Conservation (phyloP, 2,888 invertebrate species). For the Apotomis betuletana region DNA sequence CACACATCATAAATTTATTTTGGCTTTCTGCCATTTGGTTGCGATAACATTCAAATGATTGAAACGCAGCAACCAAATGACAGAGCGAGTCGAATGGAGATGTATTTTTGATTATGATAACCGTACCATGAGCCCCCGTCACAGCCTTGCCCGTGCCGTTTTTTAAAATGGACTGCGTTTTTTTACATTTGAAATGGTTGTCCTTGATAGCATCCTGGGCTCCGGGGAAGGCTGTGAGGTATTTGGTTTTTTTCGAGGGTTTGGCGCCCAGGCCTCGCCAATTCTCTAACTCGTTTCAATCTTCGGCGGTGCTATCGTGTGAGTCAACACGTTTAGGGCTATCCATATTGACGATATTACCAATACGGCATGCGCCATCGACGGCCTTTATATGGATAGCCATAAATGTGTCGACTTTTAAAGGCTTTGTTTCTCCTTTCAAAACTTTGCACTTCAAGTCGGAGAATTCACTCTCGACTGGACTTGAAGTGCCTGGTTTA, state of each 20-base stretch:
- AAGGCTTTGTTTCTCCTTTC: slow-evolving; percentile 2
- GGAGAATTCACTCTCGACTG: slow-evolving; percentile 1
- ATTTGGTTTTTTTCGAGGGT: too few relatives aligned
- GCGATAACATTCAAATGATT: neutral
- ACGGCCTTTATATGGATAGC: slow-evolving; percentile 1
- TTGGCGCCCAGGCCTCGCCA: too few relatives aligned
- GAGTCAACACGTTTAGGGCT: too few relatives aligned
- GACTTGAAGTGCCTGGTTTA: slow-evolving; percentile 7
- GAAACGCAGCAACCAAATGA: neutral
- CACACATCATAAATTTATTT: neutral
- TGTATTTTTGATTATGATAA: neutral
- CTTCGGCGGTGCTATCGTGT: too few relatives aligned
- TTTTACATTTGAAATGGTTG: too few relatives aligned
- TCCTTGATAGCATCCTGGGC: too few relatives aligned
- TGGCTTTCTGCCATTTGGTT: neutral
- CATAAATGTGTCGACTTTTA: slow-evolving; percentile 3
- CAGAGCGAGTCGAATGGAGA: neutral
- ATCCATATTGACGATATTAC: too few relatives aligned
- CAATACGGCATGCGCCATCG: neutral
- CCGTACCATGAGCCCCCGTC: neutral
- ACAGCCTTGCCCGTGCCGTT: neutral
- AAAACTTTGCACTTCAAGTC: slow-evolving; percentile 16
- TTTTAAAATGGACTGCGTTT: neutral
- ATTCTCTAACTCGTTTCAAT: too few relatives aligned
- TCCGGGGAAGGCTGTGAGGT: too few relatives aligned